Evolutionary conservation across 2,113 vertebrate species (phyloP).

Genomic region (Spheniscus mendiculus): DNA sequence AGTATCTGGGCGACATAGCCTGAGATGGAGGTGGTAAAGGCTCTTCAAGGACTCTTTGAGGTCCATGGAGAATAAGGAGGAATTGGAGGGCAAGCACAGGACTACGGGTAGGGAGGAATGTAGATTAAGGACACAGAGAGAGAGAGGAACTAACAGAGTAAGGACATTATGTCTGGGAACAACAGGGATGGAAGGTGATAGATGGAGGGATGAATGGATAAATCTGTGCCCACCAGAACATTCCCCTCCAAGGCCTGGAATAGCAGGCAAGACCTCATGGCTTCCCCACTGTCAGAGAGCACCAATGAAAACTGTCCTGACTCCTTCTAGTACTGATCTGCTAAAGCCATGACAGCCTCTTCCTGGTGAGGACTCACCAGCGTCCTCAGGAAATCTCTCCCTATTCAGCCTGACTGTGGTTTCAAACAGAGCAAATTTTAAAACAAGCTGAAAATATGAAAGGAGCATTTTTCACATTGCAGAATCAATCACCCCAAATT

Average conservation of each 20-base stretch:
- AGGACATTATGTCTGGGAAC: neutral
- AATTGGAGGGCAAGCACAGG: neutral
- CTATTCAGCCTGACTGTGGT: neutral
- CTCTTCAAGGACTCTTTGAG: neutral
- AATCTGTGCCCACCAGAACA: neutral
- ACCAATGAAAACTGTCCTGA: neutral
- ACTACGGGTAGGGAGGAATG: neutral
- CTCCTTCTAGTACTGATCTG: neutral
- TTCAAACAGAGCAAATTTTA: neutral
- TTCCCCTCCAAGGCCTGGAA: neutral
- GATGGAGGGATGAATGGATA: neutral
- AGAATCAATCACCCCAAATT: neutral
- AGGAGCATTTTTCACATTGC: neutral
- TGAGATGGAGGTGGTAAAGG: neutral
- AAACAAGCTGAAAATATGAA: neutral
- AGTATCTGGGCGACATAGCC: neutral
- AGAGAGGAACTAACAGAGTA: neutral
- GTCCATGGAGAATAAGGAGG: neutral
- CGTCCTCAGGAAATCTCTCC: neutral
- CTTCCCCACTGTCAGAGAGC: neutral
- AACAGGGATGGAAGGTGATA: neutral
- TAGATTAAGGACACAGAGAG: neutral
- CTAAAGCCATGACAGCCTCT: neutral
- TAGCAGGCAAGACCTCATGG: neutral
- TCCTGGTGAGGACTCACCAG: neutral